Evolutionary conservation across 2,113 vertebrate genomes (phyloP).

Genomic region (Bubo bubo): DNA sequence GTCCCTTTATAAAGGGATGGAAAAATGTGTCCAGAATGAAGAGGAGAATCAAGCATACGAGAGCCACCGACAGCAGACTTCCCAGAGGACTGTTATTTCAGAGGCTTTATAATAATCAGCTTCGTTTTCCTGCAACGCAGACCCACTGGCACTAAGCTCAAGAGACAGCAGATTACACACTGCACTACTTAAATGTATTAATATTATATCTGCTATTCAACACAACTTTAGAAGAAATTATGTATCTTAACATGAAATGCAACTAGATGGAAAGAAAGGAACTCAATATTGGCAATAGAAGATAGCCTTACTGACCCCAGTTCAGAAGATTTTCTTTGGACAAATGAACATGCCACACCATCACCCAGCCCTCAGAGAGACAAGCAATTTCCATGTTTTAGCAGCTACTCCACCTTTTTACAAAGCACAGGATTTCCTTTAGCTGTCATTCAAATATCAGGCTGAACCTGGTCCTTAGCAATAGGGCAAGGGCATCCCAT

Average conservation of each 20-base stretch:
- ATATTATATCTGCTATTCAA: neutral
- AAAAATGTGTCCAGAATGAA: neutral
- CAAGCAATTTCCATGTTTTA: neutral
- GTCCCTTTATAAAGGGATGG: neutral
- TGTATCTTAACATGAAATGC: neutral
- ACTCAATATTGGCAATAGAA: neutral
- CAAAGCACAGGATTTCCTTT: neutral
- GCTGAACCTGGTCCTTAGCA: neutral
- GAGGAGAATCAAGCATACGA: neutral
- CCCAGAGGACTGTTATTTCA: neutral
- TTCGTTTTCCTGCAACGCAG: neutral
- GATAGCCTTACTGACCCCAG: neutral
- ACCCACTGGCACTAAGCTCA: conserved; percentile 5
- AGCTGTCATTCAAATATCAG: neutral
- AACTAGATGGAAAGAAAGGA: neutral
- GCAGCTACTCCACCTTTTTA: neutral
- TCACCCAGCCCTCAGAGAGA: neutral
- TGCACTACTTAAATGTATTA: neutral
- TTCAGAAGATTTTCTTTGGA: neutral
- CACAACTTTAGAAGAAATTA: neutral
- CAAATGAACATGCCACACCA: neutral
- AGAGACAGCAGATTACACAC: conserved; percentile 41
- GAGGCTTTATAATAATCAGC: conserved; percentile 6
- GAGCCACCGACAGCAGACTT: neutral
- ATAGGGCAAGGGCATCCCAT: neutral